phyloP scores from a whole-genome alignment of 1,140 invertebrate genomes.

The Apis mellifera region Amel_HAv3.1 CM009931.2:22197501-22198000 shows the following conservation, averaged over 20 bases:
- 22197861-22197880: constrained; percentile 52
- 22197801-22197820: neutral
- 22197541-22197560: too few species aligned
- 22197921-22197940: constrained; percentile 61
- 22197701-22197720: too few species aligned
- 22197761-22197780: neutral
- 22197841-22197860: constrained; percentile 7
- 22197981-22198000: constrained; percentile 60
- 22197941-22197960: constrained; percentile 53
- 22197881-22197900: constrained; percentile 58
- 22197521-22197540: too few species aligned
- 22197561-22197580: too few species aligned
- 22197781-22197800: constrained; percentile 11
- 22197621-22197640: too few species aligned
- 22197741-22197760: neutral
- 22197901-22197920: constrained; percentile 70
- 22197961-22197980: constrained; percentile 70
- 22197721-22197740: too few species aligned
- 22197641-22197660: too few species aligned
- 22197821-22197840: constrained; percentile 1
- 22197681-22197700: too few species aligned
- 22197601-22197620: too few species aligned
- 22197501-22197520: neutral
- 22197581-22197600: too few species aligned
- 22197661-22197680: too few species aligned